Conservation (phyloP, 2,113 vertebrate genomes). For the Uropsilus gracilis region DNA sequence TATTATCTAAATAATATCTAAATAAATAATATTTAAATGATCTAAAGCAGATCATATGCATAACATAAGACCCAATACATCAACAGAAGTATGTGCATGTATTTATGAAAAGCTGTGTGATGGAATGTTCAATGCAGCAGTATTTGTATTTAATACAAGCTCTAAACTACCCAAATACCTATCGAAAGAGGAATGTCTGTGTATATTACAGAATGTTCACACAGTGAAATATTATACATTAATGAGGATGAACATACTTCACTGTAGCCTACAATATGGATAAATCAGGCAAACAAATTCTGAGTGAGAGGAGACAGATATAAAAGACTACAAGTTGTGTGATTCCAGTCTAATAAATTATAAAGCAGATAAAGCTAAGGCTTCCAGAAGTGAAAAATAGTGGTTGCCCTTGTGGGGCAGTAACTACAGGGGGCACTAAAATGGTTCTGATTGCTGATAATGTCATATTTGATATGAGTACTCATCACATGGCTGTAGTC, state of each 20-base stretch:
- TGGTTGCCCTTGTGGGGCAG: not conserved
- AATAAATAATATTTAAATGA: no score
- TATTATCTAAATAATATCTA: no score
- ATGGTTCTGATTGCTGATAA: not conserved
- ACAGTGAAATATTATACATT: accelerated
- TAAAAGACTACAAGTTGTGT: not conserved
- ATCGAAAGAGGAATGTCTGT: not conserved
- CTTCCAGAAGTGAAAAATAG: not conserved
- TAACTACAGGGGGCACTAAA: no score
- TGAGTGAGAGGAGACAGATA: not conserved
- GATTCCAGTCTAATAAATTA: not conserved
- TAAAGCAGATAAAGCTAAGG: not conserved
- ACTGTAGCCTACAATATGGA: not conserved
- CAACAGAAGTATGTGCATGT: not conserved
- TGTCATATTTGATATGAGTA: accelerated
- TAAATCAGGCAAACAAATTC: not conserved
- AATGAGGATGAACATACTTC: not conserved
- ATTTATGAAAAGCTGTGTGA: not conserved
- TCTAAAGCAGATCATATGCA: not conserved
- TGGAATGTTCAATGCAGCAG: not conserved
- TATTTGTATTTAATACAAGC: not conserved
- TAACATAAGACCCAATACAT: not conserved
- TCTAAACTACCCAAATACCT: not conserved
- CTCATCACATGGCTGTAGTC: not conserved
- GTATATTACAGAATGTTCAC: not conserved